Percentiles rank a stretch among this genome's conserved stretches.
phyloP scores from a whole-genome alignment of 2,113 vertebrate genomes.

The Lampris megalopsis region DNA sequence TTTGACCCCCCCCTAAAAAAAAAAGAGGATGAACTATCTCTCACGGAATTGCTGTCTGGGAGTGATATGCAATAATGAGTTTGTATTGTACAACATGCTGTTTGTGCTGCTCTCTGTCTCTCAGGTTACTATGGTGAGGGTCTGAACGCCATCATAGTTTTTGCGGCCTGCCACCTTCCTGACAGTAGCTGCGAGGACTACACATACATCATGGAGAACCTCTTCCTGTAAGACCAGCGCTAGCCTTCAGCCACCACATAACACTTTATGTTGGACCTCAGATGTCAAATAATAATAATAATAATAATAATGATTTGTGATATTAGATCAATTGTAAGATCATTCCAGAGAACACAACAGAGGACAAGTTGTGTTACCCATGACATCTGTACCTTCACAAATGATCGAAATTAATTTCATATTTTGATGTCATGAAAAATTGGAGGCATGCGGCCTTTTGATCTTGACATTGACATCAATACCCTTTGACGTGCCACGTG shows the following conservation, averaged over 20 bases:
- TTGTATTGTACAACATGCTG: neutral
- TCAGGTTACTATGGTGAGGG: constrained; percentile 97
- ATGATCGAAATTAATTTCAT: too few species aligned
- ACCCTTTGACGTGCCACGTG: neutral
- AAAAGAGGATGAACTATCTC: too few species aligned
- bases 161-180: constrained; percentile 93
- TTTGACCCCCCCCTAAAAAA: too few species aligned
- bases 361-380: neutral
- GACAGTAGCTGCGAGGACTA: constrained; percentile 95
- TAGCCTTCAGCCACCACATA: neutral
- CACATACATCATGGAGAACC: constrained; percentile 98
- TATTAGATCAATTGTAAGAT: neutral
- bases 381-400: neutral
- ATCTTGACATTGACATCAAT: neutral
- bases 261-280: neutral
- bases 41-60: too few species aligned
- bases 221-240: constrained; percentile 89
- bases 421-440: too few species aligned
- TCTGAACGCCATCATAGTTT: constrained; percentile 97
- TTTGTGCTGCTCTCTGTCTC: neutral
- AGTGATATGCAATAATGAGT: neutral
- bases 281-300: neutral
- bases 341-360: neutral
- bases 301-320: too few species aligned
- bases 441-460: neutral